Evolutionary conservation across 2,113 vertebrate genomes (phyloP), one percentile per base, ranked within the genome.

Genomic region (Barbus barbus): DNA sequence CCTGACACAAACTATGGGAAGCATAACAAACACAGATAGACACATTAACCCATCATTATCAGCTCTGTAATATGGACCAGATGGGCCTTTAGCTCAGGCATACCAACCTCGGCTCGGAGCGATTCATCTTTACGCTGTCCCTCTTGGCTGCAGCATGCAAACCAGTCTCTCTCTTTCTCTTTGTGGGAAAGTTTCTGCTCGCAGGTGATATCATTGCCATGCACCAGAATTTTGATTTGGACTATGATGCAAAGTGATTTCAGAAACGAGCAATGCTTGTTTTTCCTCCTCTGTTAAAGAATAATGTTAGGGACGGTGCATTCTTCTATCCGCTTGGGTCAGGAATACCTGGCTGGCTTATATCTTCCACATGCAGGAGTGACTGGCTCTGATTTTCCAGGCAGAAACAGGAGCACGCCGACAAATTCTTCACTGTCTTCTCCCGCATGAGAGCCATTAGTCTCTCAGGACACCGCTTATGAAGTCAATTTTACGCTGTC

Each of bases 11-110:
- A 91, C 92, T 94, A 94, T 89, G 90, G 92, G 92, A 95, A 95
- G 89, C 88, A 94, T 95, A 96, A 94, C 93, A 94, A 95, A 95
- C 93, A 95, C 90, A 94, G 92, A 93, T 91, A 92, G 93, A 93
- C 93, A 93, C 93, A 93, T 90, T 87, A 94, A 93, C 90, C 93
- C 92, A 93, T 95, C 93, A 93, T 93, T 94, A 94, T 94, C 93
- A 92, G 91, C 88, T 53, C 83, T 76, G 93, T 97, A 97, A 98
- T 96, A 92, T 83, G 93, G 95, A 96, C 94, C 97, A 99, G 96
- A 97, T 97, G 96, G 92, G 44, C 86, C 86, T 61, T 77, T 72
- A 89, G 90, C 85, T 88, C 69, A 86, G 88, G 91, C 96, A 97
- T 98, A 96, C 97, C 95, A 94, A 90, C 91, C 94, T 94, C 93